Base-by-base conservation (phyloP, 2,113 vertebrate genomes). In the Dipodomys merriami region DNA sequence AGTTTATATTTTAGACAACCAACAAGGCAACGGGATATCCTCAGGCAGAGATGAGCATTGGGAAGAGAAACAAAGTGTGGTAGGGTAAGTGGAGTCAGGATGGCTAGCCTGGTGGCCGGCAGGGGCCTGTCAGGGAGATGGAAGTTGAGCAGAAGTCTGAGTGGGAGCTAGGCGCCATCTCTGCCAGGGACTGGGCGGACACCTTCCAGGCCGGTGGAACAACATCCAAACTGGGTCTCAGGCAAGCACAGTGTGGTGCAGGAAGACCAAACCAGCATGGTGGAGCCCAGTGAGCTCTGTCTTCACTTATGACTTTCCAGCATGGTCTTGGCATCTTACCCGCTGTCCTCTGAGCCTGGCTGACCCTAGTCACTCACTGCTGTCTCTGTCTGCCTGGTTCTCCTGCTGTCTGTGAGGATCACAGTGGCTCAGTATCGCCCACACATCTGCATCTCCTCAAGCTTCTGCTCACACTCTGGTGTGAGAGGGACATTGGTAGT, bases 161-260 rank as follows among this genome's bases (percentile, higher is more conserved):
- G 49, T 6, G 1, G 4, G 4, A 9, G 19, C 2, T 1, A 44
- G 86, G 62, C 35, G 39, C 86, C 39, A 11, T 62, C 19, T 13
- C 8, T 77, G 73, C 3, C 23, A 22, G 33, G n/a, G 30, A 57
- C 30, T 27, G 13, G 46, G 39, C 30, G 33, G 57, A 76, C 67
- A 30, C 53, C 65, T 53, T 39, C 57, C 46, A 39, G 35, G 65
- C 6, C 7, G 67, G 19, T 23, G 3, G 44, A 78, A 7, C 2
- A 19, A 22, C 0, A 0, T 13, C 3, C 30, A 11, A 30, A 8
- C 27, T 1, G 1, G 11, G 30, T 13, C 5, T 12, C 2, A 0
- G 10, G 33, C 15, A 76, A 62, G 46, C 15, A 10, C 20, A 53
- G 49, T 13, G 27, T 79, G 72, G 7, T 62, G 2, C 25, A 12